Conservation (phyloP, 2,888 invertebrate species). For the Germaria angustata region DNA sequence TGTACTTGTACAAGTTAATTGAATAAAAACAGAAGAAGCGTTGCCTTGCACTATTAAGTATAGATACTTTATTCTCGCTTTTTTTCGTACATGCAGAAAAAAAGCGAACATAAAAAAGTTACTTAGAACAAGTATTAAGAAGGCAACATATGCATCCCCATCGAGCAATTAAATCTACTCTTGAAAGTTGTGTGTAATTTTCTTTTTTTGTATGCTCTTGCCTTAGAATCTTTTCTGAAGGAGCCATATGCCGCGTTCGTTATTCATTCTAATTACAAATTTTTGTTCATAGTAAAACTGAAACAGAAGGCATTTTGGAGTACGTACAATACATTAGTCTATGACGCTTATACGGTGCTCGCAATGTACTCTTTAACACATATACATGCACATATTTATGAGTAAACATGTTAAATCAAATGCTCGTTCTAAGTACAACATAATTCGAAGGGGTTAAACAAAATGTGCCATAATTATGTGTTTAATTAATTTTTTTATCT, state of each 20-base stretch:
- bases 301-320: conserved; percentile 45
- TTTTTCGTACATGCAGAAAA: background rate
- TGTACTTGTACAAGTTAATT: conserved; percentile 58
- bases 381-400: background rate
- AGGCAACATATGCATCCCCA: conserved; percentile 57
- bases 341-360: conserved; percentile 7
- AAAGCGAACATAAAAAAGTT: conserved; percentile 6
- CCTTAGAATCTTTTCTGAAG: conserved; percentile 55
- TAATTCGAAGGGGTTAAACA: conserved; percentile 45
- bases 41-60: conserved; percentile 52
- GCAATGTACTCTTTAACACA: background rate
- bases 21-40: conserved; percentile 60
- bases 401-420: conserved; percentile 38
- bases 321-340: conserved; percentile 41
- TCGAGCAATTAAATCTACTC: conserved; percentile 59
- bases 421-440: conserved; percentile 45
- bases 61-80: conserved; percentile 27
- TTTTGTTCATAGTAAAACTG: conserved; percentile 17
- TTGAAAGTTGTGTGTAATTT: conserved; percentile 47
- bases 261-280: conserved; percentile 65
- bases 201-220: conserved; percentile 4
- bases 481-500: conserved; percentile 67
- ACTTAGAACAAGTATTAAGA: conserved; percentile 43
- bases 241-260: conserved; percentile 62
- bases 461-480: conserved; percentile 68